Evolutionary conservation across 2,888 invertebrate species (phyloP).

Genomic region (Eupithecia inturbata): DNA sequence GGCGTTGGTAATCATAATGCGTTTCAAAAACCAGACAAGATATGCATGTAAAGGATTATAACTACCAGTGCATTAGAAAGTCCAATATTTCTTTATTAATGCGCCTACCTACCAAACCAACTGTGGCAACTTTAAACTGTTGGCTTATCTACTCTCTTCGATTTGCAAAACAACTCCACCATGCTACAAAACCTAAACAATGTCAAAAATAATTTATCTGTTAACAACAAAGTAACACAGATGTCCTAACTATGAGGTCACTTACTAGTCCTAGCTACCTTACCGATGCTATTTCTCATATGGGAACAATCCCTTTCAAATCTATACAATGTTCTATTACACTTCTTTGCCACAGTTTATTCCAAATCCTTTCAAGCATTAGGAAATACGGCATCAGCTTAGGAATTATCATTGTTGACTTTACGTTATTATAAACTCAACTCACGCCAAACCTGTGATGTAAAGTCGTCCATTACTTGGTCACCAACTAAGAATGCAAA

Average conservation of each 20-base stretch:
- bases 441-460: background rate
- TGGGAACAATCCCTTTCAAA: conserved; percentile 50
- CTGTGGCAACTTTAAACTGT: conserved; percentile 16
- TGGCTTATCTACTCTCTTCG: conserved; percentile 25
- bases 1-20: conserved; percentile 15
- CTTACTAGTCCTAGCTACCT: conserved; percentile 75
- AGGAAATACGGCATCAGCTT: conserved; percentile 6
- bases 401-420: conserved; percentile 12
- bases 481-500: conserved; percentile 48
- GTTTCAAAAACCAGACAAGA: background rate
- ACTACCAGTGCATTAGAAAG: conserved; percentile 9
- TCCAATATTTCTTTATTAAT: conserved; percentile 17
- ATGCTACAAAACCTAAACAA: conserved; percentile 60
- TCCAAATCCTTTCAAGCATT: conserved; percentile 39
- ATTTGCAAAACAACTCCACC: conserved; percentile 44
- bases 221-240: conserved; percentile 65
- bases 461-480: conserved; percentile 13
- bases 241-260: conserved; percentile 66
- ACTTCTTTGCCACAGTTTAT: conserved; percentile 41
- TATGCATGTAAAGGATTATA: conserved; percentile 7
- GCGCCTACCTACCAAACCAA: conserved; percentile 34
- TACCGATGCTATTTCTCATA: conserved; percentile 62
- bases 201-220: conserved; percentile 65
- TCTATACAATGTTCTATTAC: conserved; percentile 49
- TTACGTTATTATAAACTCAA: background rate